These are phyloP conservation scores for Enteromius argenteus DNA, from an alignment of 2,797 vertebrate genomes.

Conservation along the genomic window DNA sequence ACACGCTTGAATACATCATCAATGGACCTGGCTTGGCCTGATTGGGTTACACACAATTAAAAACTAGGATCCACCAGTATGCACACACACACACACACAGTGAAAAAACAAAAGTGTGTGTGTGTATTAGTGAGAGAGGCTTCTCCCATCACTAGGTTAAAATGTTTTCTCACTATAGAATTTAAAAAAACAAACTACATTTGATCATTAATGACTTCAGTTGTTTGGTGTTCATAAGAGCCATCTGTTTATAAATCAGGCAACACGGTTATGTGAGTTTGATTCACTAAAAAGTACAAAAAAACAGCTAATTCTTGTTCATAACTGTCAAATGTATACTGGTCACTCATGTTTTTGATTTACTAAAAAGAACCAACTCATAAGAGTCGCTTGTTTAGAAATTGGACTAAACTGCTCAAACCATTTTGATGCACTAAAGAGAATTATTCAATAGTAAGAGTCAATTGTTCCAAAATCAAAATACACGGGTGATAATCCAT, in stretches of 20 bases:
- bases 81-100: not conserved
- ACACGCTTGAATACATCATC: constrained; percentile 35
- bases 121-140: not conserved
- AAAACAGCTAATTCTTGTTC: not conserved
- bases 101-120: not conserved
- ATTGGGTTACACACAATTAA: constrained; percentile 41
- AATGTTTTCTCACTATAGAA: not conserved
- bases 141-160: not conserved
- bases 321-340: not conserved
- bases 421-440: not conserved
- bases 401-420: not conserved
- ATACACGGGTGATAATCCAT: not conserved
- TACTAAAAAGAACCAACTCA: not conserved
- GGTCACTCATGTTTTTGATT: not conserved
- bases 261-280: not conserved
- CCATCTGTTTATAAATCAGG: not conserved
- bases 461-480: not conserved
- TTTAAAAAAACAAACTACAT: not conserved
- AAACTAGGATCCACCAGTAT: constrained; percentile 2
- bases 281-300: not conserved
- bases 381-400: not conserved
- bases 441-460: not conserved
- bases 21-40: constrained; percentile 5
- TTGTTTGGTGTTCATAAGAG: not conserved
- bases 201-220: not conserved